Percentiles rank a stretch among this genome's conserved stretches.
Evolutionary conservation across 2,113 vertebrate genomes (phyloP).

Genomic region (Ctenomys sociabilis): DNA sequence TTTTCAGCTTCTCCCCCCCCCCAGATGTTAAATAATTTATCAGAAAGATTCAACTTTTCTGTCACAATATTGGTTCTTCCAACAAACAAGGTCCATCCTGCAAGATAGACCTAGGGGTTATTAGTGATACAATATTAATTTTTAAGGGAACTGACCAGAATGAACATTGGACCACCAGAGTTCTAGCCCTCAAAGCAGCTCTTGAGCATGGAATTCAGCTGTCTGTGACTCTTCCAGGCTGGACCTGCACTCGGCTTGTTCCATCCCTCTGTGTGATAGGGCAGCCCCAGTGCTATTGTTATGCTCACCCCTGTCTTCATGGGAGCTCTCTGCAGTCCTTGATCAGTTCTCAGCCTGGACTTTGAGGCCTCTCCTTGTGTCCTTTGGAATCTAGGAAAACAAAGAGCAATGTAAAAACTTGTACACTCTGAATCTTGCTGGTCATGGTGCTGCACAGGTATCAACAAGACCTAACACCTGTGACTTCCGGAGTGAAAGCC

Average conservation of each 20-base stretch:
- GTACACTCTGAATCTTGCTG: neutral
- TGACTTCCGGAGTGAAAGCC: neutral
- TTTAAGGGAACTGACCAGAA: neutral
- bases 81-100: neutral
- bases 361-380: neutral
- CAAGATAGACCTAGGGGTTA: neutral
- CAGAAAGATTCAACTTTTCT: neutral
- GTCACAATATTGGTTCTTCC: neutral
- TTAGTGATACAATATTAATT: neutral
- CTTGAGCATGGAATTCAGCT: neutral
- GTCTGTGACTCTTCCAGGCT: neutral
- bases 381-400: neutral
- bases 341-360: neutral
- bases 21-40: neutral
- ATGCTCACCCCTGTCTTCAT: neutral
- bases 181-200: neutral
- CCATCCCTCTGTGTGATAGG: neutral
- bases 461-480: neutral
- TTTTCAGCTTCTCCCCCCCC: neutral
- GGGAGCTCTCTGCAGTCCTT: neutral
- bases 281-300: neutral
- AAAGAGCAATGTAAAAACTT: neutral
- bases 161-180: neutral
- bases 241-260: neutral
- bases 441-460: neutral